A percentile compares a stretch with the other conserved stretches of the same genome.
These are phyloP conservation scores for Drosophila leontia DNA, from an alignment of 1,140 invertebrate genomes.

Conservation along the genomic window DNA sequence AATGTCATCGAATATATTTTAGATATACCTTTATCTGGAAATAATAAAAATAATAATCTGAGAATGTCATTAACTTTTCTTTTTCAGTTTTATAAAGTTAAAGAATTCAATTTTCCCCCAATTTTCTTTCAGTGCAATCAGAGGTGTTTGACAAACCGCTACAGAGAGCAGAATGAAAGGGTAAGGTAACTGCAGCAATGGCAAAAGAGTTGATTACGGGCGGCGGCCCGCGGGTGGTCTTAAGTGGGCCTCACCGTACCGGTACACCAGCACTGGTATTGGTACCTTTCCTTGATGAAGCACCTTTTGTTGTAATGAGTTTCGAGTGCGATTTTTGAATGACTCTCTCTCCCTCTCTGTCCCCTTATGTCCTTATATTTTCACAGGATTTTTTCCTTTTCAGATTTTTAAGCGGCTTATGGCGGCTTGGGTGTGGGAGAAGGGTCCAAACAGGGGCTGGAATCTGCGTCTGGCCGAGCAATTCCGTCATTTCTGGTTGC, in stretches of 20 bases:
- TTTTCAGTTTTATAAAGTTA: neutral
- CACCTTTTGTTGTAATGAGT: conserved; percentile 83
- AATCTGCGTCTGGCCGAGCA: conserved; percentile 30
- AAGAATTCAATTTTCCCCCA: neutral
- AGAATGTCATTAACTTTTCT: neutral
- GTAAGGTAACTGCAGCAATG: conserved; percentile 23
- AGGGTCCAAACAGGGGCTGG: conserved; percentile 2
- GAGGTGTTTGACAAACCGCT: conserved; percentile 61
- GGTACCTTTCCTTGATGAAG: conserved; percentile 61
- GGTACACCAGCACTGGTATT: conserved; percentile 4
- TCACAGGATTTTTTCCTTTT: conserved; percentile 28
- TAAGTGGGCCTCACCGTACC: conserved; percentile 62
- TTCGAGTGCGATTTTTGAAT: conserved; percentile 77
- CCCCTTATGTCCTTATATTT: conserved; percentile 4
- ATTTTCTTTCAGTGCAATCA: conserved; percentile 11
- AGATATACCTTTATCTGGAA: neutral
- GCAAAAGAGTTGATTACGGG: conserved; percentile 70
- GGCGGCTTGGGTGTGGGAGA: conserved; percentile 7
- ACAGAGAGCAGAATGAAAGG: conserved; percentile 4
- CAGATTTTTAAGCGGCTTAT: conserved; percentile 71
- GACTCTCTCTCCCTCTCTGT: conserved; percentile 4
- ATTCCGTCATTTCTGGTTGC: conserved; percentile 42
- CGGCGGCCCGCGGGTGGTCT: conserved; percentile 57
- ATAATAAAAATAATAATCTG: neutral
- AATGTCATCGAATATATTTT: too few relatives aligned